Evolutionary conservation across 2,113 vertebrate species (phyloP), one percentile per base, ranked within the genome.

Genomic region (Acrocephalus arundinaceus): DNA sequence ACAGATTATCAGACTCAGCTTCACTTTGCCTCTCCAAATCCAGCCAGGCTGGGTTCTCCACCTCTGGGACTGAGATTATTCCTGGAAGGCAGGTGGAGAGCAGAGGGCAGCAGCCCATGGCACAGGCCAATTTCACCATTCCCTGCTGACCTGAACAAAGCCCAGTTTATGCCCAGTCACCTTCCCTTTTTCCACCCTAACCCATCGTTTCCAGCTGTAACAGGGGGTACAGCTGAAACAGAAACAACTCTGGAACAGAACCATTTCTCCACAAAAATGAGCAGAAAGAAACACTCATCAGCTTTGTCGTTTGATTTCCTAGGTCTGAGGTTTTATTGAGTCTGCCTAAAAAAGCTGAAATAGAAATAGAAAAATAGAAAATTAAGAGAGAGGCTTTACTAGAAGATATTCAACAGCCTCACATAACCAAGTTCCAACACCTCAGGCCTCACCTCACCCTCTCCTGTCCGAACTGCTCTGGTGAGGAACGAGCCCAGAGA

Each of bases 371-470:
- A 49, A 41, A 58, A 41, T 0, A 75, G 25, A 67, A 68, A 77
- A 41, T 0, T 0, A 87, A 52, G 35, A 4, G 45, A 83, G 23
- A 81, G 13, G 45, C 23, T 89, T 61, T 16, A 19, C 20, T 35
- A 37, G 30, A 57, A 75, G 43, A n/a, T 14, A 45, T 5, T 66
- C 58, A 62, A 39, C 22, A 61, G 45, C 0, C 0, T 20, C 70
- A 61, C 37, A 33, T 0, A 0, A 62, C 41, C 0, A 1, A 75
- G 71, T 15, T n/a, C 11, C 45, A 46, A 3, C 1, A 0, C 48
- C 74, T 62, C 49, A 37, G 61, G 73, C 59, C 66, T 70, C n/a
- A 30, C 68, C 51, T 67, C 11, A 2, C 9, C 13, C 6, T 15
- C 71, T 62, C 54, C 45, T 79, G 74, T 48, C 84, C 77, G 46